Base-by-base conservation (phyloP, 2,888 invertebrate species). In the Tipula lateralis region DNA sequence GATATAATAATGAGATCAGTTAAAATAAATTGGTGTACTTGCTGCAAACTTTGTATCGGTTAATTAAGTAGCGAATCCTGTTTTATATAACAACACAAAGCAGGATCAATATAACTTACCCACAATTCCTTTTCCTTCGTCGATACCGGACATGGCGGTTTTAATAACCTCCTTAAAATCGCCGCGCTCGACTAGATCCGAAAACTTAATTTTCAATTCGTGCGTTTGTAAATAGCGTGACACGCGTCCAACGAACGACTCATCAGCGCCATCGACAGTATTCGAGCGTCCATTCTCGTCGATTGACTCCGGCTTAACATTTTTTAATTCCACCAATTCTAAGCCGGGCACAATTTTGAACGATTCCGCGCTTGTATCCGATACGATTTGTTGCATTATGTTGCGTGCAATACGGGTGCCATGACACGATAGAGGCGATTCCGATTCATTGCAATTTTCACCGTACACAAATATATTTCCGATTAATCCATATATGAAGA, bases 141-240 rank as follows among this genome's bases (percentile, higher is more conserved):
- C 85, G 16, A 86, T 84, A 39, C 81, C 84, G 50, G 83, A 85
- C 19, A 86, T 29, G 3, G 85, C 84, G 1, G 92, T 91, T 24
- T 91, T 89, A 0, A 94, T 89, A 4, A 93, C 92, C 81, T 91
- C 91, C 87, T 93, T 93, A 85, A 94, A 90, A 86, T 93, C 93
- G 24, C 93, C 92, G 86, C 92, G 92, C 7, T 94, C 94, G 85
- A 95, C 91, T 86, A 96, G 89, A 87, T 93, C 94, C 0, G 93
- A 93, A 84, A 96, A 89, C 87, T 93, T 94, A 85, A 96, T 93
- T 87, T 94, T 92, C 16, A 96, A 88, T 88, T 96, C 96, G 86
- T 95, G 94, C 1, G 92, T 93, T 87, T 93, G 92, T 1, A 96
- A 89, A 87, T 95, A 95, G 87, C 92, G 92, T 16, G 94, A 92